Evolutionary conservation across 2,888 invertebrate species (phyloP).

Genomic region (Andrena haemorrhoa): DNA sequence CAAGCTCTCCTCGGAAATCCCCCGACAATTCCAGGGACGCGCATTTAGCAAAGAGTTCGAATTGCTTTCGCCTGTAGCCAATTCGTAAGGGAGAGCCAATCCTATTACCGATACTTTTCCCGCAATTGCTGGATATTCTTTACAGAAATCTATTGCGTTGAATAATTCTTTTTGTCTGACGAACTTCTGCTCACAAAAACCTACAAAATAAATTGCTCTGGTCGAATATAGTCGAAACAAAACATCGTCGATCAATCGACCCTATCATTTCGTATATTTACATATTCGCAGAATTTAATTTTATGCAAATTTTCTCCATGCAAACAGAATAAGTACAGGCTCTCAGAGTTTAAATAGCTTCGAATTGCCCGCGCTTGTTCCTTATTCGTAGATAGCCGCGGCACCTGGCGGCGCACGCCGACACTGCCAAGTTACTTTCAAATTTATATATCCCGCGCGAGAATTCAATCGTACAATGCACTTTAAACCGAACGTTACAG

Average conservation of each 20-base stretch:
- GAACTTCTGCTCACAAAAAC: too few species aligned
- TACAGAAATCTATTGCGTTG: too few species aligned
- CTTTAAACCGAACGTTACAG: not conserved
- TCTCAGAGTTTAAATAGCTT: not conserved
- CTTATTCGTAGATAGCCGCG: not conserved
- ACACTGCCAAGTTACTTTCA: not conserved
- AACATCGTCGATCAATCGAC: too few species aligned
- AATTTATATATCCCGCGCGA: slow-evolving; percentile 17
- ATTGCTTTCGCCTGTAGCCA: slow-evolving; percentile 24
- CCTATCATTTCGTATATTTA: too few species aligned
- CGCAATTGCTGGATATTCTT: not conserved
- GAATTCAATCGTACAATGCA: not conserved
- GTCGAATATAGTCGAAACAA: too few species aligned
- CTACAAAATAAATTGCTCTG: too few species aligned
- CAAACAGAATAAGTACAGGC: not conserved
- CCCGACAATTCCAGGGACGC: slow-evolving; percentile 25
- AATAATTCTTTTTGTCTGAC: too few species aligned
- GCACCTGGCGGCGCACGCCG: not conserved
- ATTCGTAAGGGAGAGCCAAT: slow-evolving; percentile 5
- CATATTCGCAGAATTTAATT: too few species aligned
- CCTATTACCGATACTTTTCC: not conserved
- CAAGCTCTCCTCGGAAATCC: slow-evolving; percentile 42
- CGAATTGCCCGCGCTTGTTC: too few species aligned
- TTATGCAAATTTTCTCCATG: too few species aligned
- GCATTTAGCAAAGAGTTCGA: slow-evolving; percentile 45